Evolutionary conservation across 2,888 invertebrate genomes (phyloP), one percentile per base, ranked within the genome.

Genomic region (Maniola hyperantus): DNA sequence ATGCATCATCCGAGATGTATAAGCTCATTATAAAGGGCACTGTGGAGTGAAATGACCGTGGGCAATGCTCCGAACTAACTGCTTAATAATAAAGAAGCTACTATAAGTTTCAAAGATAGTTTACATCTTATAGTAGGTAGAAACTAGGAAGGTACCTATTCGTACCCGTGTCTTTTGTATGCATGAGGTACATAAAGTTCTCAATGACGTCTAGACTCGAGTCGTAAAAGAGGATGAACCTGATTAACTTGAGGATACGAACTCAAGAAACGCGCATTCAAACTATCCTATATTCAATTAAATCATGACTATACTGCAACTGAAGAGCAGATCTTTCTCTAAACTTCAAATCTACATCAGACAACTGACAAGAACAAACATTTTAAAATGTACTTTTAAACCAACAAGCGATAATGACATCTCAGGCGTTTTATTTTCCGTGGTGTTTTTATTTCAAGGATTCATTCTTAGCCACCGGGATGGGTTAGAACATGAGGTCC

Each of bases 61-160:
- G 55, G 55, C 55, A 55, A 39, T 36, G 34, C 55, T 7, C 13
- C 39, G 55, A 34, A 36, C 55, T 55, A 55, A 39, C 55, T 18
- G 20, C 55, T 39, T 18, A 55, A 55, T 55, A 55, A 20, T 55
- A 55, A 55, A 55, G 39, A 39, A 55, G 39, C 55, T 20, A 55
- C 55, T 55, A 20, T 42, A 55, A 42, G 8, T 55, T 55, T 55
- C 55, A 55, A 39, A 55, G 55, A 20, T 11, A 55, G 55, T 55
- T 55, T 55, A 55, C 55, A 55, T 55, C 55, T 39, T 55, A 55
- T 39, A 55, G 18, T n/a, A 34, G 53, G n/a, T 26, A 51, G 26
- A 26, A 26, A 26, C n/a, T 15, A 7, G n/a, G 46, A 26, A 51
- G 11, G 51, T 51, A 51, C 5, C 5, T 26, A 20, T 20, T 10